Base-by-base conservation (phyloP, 1,140 invertebrate species). In the Drosophila kikkawai region DNA sequence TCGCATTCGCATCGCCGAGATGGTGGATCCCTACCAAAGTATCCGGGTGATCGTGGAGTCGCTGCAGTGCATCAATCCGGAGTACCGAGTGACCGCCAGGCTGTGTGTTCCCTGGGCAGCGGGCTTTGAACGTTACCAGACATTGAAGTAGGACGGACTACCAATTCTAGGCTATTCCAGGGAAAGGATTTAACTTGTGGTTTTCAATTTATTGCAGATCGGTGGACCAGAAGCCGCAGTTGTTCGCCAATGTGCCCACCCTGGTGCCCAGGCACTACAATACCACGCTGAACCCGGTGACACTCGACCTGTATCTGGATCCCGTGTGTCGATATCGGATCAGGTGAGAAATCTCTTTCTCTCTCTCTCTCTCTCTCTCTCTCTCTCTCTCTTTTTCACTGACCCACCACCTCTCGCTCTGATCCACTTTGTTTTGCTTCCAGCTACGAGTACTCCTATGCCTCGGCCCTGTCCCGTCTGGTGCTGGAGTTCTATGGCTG, bases 61-160 rank as follows among this genome's bases (percentile, higher is more conserved):
- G 7, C 60, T 93, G 2, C 81, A 93, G 7, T 95, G 94, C 71
- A 82, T 80, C 7, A 93, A 68, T 7, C 76, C 93, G 29, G 68
- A 85, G 8, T 94, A 95, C 67, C 94, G 95, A 63, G 94, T 94
- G 4, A 93, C 95, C 0, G 94, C 95, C 0, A 94, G 95, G 77
- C 79, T 96, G 8, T 92, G 94, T 48, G 95, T 95, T 29, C 95
- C 95, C 4, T 96, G 95, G 95, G 94, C 94, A 13, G 84, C 93
- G 7, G 95, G 95, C 75, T 93, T 94, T 60, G 94, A 95, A 42
- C 94, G 94, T 61, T 94, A 94, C 81, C 93, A 94, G 77, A 94
- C 94, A 84, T 94, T 96, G 55, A 95, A 94, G 93, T 95, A 93
- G 93, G 94, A 36, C 50, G 2, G 11, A 3, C 1, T 2, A 8